Conservation (phyloP, 2,797 vertebrate genomes). For the Hippoglossus hippoglossus region DNA sequence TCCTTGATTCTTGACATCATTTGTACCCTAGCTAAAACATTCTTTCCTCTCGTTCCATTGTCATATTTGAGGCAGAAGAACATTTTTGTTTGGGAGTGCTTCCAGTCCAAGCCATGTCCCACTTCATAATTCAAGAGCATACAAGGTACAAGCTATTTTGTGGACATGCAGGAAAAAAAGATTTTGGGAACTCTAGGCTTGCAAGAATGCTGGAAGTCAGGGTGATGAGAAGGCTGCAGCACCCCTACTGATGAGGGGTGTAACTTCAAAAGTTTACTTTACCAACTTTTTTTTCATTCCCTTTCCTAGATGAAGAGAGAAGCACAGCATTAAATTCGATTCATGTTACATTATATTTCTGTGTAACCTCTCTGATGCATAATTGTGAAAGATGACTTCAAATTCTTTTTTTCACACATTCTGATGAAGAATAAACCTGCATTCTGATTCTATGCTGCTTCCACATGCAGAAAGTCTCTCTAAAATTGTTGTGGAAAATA, state of each 20-base stretch:
- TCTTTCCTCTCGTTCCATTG: constrained; percentile 41
- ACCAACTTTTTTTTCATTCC: background rate
- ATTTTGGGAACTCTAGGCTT: background rate
- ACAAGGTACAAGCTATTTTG: constrained; percentile 67
- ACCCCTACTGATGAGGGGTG: background rate
- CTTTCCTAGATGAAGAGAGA: no score
- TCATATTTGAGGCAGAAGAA: constrained; percentile 52
- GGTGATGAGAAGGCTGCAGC: no score
- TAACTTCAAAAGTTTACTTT: background rate
- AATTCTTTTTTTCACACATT: no score
- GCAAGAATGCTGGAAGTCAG: background rate
- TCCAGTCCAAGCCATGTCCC: constrained; percentile 52
- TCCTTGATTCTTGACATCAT: constrained; percentile 55
- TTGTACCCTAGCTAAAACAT: constrained; percentile 34
- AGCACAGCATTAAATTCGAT: no score
- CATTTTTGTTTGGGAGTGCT: constrained; percentile 61
- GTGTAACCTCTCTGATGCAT: no score
- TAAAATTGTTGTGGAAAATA: no score
- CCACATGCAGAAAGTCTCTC: no score
- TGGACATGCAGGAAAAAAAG: constrained; percentile 57
- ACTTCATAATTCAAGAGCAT: constrained; percentile 68
- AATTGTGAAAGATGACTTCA: no score
- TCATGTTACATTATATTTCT: no score
- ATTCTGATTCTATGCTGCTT: no score
- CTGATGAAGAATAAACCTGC: no score